Evolutionary conservation across 2,113 vertebrate genomes (phyloP).

Genomic region (Stictonetta naevosa): DNA sequence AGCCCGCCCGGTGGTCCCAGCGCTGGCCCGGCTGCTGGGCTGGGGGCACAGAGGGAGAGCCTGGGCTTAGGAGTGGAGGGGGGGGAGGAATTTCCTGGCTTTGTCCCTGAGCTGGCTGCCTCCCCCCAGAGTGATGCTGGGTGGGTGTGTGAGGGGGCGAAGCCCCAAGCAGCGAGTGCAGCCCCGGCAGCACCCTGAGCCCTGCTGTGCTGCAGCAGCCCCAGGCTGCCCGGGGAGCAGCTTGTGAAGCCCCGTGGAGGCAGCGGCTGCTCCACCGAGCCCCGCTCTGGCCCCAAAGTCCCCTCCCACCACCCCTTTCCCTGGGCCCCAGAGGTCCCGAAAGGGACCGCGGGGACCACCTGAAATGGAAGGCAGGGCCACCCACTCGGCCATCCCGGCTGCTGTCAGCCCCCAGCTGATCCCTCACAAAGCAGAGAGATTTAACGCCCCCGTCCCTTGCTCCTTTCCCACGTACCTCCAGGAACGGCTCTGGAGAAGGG

Average conservation of each 20-base stretch:
- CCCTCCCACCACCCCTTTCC: constrained; percentile 66
- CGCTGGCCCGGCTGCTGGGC: neutral
- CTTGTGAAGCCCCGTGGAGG: neutral
- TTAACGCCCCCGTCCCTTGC: constrained; percentile 6
- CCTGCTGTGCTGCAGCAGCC: neutral
- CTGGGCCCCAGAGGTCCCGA: constrained; percentile 72
- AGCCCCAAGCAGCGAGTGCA: no score
- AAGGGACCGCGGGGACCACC: constrained; percentile 72
- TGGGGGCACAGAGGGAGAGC: neutral
- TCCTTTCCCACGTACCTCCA: constrained; percentile 69
- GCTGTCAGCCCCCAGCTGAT: constrained; percentile 55
- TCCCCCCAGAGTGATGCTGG: neutral
- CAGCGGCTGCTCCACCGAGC: constrained; percentile 6
- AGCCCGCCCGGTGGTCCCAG: constrained; percentile 74
- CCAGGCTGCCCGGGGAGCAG: neutral
- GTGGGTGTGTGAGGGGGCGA: no score
- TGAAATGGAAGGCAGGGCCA: constrained; percentile 74
- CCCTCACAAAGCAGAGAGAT: constrained; percentile 49
- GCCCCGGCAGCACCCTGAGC: no score
- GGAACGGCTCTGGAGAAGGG: constrained; percentile 17
- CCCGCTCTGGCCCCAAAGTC: constrained; percentile 38
- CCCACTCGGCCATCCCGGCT: constrained; percentile 67
- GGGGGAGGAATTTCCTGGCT: neutral
- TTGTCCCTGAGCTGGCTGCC: neutral
- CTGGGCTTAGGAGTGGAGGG: neutral